phyloP scores from a whole-genome alignment of 2,888 invertebrate genomes.

The Megalurothrips usitatus region DNA sequence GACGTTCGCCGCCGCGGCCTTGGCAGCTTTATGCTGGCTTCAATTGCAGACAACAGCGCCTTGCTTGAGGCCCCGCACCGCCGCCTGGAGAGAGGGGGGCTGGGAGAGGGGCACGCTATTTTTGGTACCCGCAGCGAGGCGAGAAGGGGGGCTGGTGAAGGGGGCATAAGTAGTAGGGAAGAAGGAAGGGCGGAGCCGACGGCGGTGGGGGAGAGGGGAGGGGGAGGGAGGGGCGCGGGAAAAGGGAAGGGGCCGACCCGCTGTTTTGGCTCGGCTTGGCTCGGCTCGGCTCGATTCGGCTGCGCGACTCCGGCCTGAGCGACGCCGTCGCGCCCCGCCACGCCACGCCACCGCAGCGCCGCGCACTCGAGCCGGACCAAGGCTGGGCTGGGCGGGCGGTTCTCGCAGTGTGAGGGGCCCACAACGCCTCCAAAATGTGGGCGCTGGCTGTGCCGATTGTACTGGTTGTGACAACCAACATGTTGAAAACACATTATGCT shows the following conservation, averaged over 20 bases:
- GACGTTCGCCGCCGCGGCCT: neutral
- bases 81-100: neutral
- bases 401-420: too few species aligned
- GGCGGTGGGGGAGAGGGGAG: neutral
- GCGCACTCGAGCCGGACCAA: neutral
- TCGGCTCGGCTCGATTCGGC: neutral
- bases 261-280: conserved; percentile 5
- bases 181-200: neutral
- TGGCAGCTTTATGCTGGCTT: neutral
- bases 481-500: too few species aligned
- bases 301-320: neutral
- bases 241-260: neutral
- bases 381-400: neutral
- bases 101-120: neutral
- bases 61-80: neutral
- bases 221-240: neutral
- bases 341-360: neutral
- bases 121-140: neutral
- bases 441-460: too few species aligned
- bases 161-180: neutral
- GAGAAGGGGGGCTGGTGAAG: neutral
- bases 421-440: too few species aligned
- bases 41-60: conserved; percentile 16
- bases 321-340: neutral
- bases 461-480: too few species aligned